Conservation (phyloP, 2,113 vertebrate genomes). For the Promerops cafer region DNA sequence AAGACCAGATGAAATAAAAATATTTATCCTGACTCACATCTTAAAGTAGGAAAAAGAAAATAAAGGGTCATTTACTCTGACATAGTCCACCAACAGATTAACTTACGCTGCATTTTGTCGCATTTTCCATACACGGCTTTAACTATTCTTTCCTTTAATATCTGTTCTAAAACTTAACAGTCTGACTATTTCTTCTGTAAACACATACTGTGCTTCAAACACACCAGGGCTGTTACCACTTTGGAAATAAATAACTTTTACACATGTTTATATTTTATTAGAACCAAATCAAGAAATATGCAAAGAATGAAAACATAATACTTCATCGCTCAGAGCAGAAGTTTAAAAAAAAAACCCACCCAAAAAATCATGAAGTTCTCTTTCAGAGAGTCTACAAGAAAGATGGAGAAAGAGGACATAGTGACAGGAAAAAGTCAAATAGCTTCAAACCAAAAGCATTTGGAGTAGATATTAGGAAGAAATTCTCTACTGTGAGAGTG, state of each 20-base stretch:
- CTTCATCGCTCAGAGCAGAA: background rate
- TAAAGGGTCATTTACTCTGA: background rate
- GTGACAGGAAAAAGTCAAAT: background rate
- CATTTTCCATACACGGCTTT: background rate
- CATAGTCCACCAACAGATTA: background rate
- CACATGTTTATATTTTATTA: background rate
- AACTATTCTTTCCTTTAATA: background rate
- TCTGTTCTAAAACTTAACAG: background rate
- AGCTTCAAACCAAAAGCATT: background rate
- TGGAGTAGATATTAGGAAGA: background rate
- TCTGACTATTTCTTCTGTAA: background rate
- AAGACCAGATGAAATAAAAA: background rate
- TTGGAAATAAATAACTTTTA: background rate
- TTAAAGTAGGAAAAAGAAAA: background rate
- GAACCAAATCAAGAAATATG: background rate
- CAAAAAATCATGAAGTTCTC: background rate
- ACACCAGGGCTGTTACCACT: background rate
- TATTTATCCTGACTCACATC: background rate
- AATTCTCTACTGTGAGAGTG: background rate
- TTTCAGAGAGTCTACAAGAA: background rate
- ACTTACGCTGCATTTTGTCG: background rate
- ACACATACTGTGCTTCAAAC: background rate
- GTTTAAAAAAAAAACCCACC: background rate
- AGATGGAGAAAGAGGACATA: background rate
- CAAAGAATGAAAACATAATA: background rate